phyloP scores from a whole-genome alignment of 2,113 vertebrate genomes.

The Mohoua ochrocephala region DNA sequence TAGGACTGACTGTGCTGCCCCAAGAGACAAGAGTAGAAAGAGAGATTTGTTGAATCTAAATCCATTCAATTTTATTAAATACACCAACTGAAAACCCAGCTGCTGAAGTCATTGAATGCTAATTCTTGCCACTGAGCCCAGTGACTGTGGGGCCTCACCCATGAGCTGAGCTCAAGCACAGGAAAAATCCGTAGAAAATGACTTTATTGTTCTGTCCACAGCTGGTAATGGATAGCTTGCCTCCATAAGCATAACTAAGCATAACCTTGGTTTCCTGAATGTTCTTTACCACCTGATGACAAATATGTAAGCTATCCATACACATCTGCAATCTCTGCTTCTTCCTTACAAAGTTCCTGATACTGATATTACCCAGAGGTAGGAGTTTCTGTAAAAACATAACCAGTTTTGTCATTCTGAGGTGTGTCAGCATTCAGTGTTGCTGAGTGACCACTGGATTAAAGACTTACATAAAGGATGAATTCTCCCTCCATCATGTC shows the following conservation, averaged over 20 bases:
- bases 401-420: background rate
- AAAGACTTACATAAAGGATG: background rate
- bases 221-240: rapidly evolving
- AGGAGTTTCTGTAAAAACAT: background rate
- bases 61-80: background rate
- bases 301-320: background rate
- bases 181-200: background rate
- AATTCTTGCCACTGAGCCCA: background rate
- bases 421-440: background rate
- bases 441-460: background rate
- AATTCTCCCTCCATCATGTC: background rate
- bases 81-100: background rate
- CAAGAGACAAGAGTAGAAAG: background rate
- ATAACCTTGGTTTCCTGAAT: background rate
- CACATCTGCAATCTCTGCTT: background rate
- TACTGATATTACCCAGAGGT: background rate
- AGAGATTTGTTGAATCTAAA: background rate
- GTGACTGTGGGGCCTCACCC: background rate
- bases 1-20: background rate
- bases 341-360: background rate
- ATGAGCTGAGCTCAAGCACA: background rate
- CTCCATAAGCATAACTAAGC: background rate
- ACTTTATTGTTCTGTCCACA: background rate
- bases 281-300: background rate
- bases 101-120: background rate